Percentiles rank a stretch among this genome's conserved stretches.
These are phyloP conservation scores for Lasioglossum baleicum DNA, from an alignment of 1,140 invertebrate species.

Conservation along the genomic window DNA sequence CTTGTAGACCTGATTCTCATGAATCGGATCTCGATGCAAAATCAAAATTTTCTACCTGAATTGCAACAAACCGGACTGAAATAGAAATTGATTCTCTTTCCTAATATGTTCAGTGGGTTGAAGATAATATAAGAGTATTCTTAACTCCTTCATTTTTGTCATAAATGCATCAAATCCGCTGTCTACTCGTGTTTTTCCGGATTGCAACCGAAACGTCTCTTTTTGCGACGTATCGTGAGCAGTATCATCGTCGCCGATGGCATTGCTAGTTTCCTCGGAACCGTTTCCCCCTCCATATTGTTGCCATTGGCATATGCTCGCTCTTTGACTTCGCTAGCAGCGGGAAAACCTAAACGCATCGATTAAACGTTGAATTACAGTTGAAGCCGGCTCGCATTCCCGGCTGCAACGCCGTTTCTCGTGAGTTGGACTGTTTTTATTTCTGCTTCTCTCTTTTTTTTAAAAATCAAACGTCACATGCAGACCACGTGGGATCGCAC, in stretches of 20 bases:
- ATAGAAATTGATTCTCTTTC: no score
- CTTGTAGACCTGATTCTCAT: no score
- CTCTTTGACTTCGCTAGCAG: constrained; percentile 20
- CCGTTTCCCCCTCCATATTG: constrained; percentile 14
- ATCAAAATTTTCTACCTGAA: no score
- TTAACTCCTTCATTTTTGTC: no score
- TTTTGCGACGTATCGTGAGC: constrained; percentile 10
- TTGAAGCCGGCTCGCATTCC: constrained; percentile 6
- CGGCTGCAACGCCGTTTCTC: neutral
- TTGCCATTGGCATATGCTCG: constrained; percentile 7
- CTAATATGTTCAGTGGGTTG: no score
- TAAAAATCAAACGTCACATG: constrained; percentile 65
- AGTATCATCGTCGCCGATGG: constrained; percentile 42
- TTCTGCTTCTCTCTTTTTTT: constrained; percentile 17
- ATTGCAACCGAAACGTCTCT: neutral
- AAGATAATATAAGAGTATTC: no score
- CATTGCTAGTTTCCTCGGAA: constrained; percentile 40
- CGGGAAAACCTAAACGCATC: constrained; percentile 39
- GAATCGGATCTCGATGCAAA: no score
- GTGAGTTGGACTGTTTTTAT: constrained; percentile 16
- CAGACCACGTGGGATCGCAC: constrained; percentile 68
- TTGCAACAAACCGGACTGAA: no score
- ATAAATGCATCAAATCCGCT: no score
- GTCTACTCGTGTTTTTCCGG: no score
- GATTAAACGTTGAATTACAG: constrained; percentile 34